Conservation (phyloP, 2,113 vertebrate species). For the Podarcis muralis region DNA sequence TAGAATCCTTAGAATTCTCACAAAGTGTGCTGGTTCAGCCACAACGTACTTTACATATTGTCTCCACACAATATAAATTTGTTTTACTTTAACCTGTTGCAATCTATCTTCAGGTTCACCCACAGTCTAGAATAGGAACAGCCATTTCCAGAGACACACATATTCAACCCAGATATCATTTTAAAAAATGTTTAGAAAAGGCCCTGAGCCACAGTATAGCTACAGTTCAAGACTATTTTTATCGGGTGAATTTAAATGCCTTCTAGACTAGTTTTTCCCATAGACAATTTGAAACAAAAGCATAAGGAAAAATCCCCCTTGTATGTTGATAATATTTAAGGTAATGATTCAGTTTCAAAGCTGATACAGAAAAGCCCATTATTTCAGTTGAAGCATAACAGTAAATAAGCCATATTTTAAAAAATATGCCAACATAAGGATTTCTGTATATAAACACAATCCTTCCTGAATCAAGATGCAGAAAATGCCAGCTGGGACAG, state of each 20-base stretch:
- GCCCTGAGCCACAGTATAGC: conserved; percentile 38
- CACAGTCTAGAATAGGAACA: background rate
- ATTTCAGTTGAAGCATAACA: background rate
- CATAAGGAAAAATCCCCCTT: background rate
- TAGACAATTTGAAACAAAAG: background rate
- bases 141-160: background rate
- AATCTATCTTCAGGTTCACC: background rate
- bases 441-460: conserved; percentile 17
- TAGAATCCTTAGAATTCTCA: background rate
- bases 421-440: background rate
- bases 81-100: background rate
- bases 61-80: background rate
- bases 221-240: conserved; percentile 27
- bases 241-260: conserved; percentile 12
- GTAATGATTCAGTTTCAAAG: background rate
- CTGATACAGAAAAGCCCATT: background rate
- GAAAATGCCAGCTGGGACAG: conserved; percentile 6
- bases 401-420: background rate
- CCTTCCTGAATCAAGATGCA: conserved; percentile 20
- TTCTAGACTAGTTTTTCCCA: conserved; percentile 14
- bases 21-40: background rate
- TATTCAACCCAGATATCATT: background rate
- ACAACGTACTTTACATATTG: background rate
- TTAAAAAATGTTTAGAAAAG: background rate
- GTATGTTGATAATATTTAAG: background rate